Evolutionary conservation across 53 echinoderm and acorn worm species (phyloP), one percentile per base, ranked within the genome.

Genomic region (Holothuria scabra): DNA sequence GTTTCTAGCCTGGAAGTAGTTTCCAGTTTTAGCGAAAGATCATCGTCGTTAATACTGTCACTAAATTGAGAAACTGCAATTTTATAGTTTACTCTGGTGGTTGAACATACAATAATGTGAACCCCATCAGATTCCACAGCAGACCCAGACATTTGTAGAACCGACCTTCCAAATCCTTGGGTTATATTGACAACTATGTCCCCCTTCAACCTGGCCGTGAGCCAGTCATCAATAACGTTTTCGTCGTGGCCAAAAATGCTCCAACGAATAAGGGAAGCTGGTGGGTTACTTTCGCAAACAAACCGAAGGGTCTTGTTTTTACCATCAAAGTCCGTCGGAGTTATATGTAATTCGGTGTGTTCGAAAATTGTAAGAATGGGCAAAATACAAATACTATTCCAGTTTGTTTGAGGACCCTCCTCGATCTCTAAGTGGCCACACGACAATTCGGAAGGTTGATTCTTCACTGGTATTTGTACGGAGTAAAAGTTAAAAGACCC

Each of bases 401-500:
- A 74, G 3, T 4, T 46, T 21, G 21, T 21, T 1, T 46, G 46
- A 16, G 52, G 18, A 46, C 46, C 74, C 8, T 44, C 46, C 26
- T 21, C 14, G 8, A 22, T 12, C 14, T 49, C 74, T 21, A 74
- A 74, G 46, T 74, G 24, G n/a, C 74, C 74, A 49, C 74, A 74
- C 1, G 74, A 74, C 2, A 74, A 21, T 11, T 74, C 22, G 8
- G 74, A 74, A 4, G 74, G 74, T 16, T 74, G 74, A 24, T 74
- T 74, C 41, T 21, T 49, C 7, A 74, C 22, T 12, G 37, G 74
- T 11, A 74, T 74, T 28, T 74, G 52, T 3, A 55, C 74, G 25
- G 46, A 21, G 25, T 74, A 74, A 74, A 74, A 74, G 37, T 74
- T 74, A 46, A 44, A 74, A 24, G 74, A 74, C 12, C 74, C 74